phyloP scores from a whole-genome alignment of 2,797 vertebrate species.

The Karalla daura region DNA sequence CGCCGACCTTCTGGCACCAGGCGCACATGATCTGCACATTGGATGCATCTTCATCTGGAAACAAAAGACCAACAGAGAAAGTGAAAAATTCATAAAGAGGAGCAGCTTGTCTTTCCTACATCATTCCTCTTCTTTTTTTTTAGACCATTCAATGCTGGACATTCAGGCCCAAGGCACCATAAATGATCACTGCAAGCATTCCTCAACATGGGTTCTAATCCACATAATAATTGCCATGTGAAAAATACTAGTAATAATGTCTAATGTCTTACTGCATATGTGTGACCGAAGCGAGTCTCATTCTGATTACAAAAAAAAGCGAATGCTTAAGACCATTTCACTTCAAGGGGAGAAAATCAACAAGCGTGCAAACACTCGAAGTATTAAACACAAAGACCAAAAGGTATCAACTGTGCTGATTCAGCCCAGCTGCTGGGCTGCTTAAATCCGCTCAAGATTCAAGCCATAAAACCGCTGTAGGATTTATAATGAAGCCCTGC shows the following conservation, averaged over 20 bases:
- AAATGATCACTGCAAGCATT: not conserved
- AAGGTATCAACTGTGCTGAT: conserved; percentile 48
- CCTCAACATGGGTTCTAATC: not conserved
- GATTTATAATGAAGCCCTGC: conserved; percentile 51
- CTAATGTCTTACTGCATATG: not conserved
- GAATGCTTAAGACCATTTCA: conserved; percentile 10
- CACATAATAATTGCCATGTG: not conserved
- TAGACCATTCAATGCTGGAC: not conserved
- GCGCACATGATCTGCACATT: conserved; percentile 99
- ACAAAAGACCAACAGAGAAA: not conserved
- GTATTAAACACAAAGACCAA: conserved; percentile 32
- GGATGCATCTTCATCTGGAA: conserved; percentile 94
- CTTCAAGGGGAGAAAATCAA: conserved; percentile 4
- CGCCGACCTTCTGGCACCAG: conserved; percentile 99
- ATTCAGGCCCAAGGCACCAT: not conserved
- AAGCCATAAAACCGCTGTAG: conserved; percentile 51
- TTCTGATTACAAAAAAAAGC: conserved; percentile 8
- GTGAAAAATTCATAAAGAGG: not conserved
- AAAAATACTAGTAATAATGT: not conserved
- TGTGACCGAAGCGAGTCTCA: not conserved
- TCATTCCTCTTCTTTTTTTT: not conserved
- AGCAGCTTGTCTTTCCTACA: not conserved
- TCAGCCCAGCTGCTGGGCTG: conserved; percentile 36
- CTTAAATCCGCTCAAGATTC: conserved; percentile 37
- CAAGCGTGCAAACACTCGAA: conserved; percentile 13